These are phyloP conservation scores for Mellivora capensis DNA, from an alignment of 2,113 vertebrate species.

Conservation along the genomic window DNA sequence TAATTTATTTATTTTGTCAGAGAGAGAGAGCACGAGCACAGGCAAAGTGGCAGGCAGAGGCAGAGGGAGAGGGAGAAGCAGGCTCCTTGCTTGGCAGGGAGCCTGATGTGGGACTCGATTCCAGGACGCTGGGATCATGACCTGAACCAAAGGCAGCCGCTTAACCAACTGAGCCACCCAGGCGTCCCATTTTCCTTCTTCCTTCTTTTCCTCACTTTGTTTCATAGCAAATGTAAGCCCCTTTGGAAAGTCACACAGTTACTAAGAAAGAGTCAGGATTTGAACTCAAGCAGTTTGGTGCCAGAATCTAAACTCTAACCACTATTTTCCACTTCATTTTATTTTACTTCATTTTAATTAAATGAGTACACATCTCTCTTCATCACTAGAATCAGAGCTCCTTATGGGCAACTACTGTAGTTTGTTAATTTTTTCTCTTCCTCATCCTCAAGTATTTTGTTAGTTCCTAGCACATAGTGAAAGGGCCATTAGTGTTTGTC, in stretches of 20 bases:
- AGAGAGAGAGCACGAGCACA: too few species aligned
- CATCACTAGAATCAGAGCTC: background rate
- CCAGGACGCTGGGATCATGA: too few species aligned
- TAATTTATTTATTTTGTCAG: too few species aligned
- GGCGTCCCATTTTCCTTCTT: too few species aligned
- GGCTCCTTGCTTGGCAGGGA: too few species aligned
- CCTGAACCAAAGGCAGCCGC: too few species aligned
- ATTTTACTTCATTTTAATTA: constrained; percentile 15
- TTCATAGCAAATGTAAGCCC: background rate
- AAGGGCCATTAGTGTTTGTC: background rate
- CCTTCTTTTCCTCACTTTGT: background rate
- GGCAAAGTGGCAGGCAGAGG: too few species aligned
- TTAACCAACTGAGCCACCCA: too few species aligned
- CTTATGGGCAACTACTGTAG: background rate
- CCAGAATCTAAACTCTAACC: background rate
- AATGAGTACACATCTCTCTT: background rate
- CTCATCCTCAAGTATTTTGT: background rate
- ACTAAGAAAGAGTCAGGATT: background rate
- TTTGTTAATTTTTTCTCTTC: background rate
- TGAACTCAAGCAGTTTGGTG: background rate
- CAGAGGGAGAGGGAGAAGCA: too few species aligned
- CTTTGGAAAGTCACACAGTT: background rate
- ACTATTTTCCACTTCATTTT: background rate
- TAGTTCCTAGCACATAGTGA: background rate
- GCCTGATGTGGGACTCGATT: too few species aligned